Evolutionary conservation across 2,888 invertebrate genomes (phyloP), one percentile per base, ranked within the genome.

Genomic region (Caenorhabditis becei): DNA sequence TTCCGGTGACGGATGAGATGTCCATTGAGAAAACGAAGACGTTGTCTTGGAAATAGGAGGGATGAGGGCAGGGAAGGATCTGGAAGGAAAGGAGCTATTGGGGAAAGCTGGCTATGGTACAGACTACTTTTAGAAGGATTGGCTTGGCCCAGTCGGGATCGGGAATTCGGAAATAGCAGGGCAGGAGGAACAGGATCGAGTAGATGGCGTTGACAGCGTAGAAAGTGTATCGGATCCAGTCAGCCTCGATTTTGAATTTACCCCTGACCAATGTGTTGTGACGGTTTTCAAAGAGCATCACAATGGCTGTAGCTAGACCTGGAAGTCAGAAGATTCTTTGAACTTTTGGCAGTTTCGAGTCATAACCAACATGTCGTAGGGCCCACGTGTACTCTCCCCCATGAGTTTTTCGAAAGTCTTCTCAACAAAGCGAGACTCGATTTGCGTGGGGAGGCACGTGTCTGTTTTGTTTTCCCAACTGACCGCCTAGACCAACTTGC

Each of bases 11-110:
- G 1, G 66, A 37, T 0, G 78, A 71, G 10, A 71, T 66, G 26
- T 79, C 58, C 56, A 66, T 79, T 11, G 78, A 53, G 28, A 79
- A 72, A 1, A 79, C 78, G 56, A 72, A 79, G 0, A 79, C 78
- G 20, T 66, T 53, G 18, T 24, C 47, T 56, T 72, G 78, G 20
- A 63, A 72, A 26, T 67, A 79, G 0, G 71, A 71, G 10, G 78
- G 78, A 67, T 79, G 78, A n/a, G 78, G 78, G 18, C 78, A 79
- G 5, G 71, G 78, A 16, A 72, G 71, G 28, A 71, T 71, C 78
- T 78, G 71, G 26, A 59, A 26, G 28, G 28, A 16, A 20, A 14
- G 24, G 18, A 49, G 41, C 28, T 3, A 10, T 35, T 1, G 7
- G 18, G 18, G 23, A 7, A 47, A 37, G 24, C 14, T 14, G 18